A percentile compares a stretch with the other conserved stretches of the same genome.
Evolutionary conservation across 2,113 vertebrate species (phyloP).

Genomic region (Chiloscyllium plagiosum): DNA sequence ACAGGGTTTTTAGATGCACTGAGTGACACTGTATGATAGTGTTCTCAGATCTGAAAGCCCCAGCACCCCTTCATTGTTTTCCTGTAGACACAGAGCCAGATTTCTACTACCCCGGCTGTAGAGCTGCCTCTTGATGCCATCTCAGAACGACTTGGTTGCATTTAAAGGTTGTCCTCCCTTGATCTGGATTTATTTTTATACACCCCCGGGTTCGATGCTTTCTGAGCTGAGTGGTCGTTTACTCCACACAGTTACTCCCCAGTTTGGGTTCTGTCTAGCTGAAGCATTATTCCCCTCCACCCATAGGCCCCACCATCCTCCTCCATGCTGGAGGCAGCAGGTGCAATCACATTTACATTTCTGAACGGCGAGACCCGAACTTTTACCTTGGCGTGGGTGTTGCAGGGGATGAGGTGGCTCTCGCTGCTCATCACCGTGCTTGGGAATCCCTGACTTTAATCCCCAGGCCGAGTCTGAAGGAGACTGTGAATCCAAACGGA

Average conservation of each 20-base stretch:
- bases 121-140: background rate
- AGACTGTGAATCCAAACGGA: background rate
- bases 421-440: background rate
- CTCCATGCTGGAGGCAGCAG: background rate
- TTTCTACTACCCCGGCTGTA: background rate
- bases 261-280: background rate
- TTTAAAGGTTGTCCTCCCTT: background rate
- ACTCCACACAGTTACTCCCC: background rate
- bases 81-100: background rate
- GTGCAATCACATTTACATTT: background rate
- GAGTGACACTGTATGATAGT: no score
- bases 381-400: background rate
- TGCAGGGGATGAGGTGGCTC: background rate
- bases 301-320: background rate
- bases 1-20: background rate
- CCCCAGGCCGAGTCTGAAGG: background rate
- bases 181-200: background rate
- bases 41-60: background rate
- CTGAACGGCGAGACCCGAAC: background rate
- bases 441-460: background rate
- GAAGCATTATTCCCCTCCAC: background rate
- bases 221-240: background rate
- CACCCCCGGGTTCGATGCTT: no score
- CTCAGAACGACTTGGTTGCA: no score
- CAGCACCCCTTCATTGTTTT: background rate